Percentiles rank a stretch among this genome's conserved stretches.
Conservation (phyloP, 2,113 vertebrate genomes). For the Corvus moneduloides region DNA sequence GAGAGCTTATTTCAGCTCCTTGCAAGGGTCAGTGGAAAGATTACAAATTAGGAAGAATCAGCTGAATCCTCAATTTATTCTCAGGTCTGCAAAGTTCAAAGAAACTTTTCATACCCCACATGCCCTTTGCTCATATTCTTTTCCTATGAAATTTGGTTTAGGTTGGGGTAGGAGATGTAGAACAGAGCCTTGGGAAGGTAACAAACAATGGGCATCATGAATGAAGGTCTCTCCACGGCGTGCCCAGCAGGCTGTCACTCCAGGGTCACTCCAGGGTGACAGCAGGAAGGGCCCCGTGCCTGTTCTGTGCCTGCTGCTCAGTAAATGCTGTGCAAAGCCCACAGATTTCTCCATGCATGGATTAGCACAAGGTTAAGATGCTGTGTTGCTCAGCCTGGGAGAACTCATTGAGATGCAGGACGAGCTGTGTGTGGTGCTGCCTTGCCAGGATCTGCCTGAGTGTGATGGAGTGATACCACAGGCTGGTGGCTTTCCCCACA, state of each 20-base stretch:
- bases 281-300: not conserved
- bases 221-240: not conserved
- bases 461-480: accelerated
- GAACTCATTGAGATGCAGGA: not conserved
- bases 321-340: not conserved
- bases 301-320: not conserved
- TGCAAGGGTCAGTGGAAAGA: not conserved
- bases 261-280: not conserved
- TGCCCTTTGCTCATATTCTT: not conserved
- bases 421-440: not conserved
- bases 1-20: not conserved
- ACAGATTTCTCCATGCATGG: not conserved
- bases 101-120: not conserved
- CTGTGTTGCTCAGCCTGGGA: not conserved
- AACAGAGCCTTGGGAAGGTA: not conserved
- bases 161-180: not conserved
- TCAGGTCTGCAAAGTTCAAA: not conserved
- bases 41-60: not conserved
- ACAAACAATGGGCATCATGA: not conserved
- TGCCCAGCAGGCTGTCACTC: not conserved
- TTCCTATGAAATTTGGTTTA: not conserved
- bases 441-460: not conserved
- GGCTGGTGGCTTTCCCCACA: not conserved
- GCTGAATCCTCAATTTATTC: not conserved
- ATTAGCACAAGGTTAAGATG: not conserved